Conservation (phyloP, 2,113 vertebrate species). For the Peromyscus californicus region DNA sequence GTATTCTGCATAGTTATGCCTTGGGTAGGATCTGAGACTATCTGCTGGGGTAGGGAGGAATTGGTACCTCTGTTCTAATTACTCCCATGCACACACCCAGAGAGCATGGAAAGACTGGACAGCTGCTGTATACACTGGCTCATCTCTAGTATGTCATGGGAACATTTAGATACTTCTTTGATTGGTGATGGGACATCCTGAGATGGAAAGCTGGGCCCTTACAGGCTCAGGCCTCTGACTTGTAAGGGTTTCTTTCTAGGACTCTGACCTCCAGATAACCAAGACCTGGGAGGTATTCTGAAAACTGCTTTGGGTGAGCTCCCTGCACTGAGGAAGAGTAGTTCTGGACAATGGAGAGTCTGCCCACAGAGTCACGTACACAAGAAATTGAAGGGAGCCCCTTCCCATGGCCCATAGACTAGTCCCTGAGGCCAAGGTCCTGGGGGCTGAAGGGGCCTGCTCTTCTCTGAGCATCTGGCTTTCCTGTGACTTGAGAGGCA, state of each 20-base stretch:
- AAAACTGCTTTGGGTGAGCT: not conserved
- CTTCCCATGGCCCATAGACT: not conserved
- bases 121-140: not conserved
- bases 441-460: not conserved
- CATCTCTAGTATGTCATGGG: not conserved
- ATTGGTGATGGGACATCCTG: not conserved
- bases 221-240: not conserved
- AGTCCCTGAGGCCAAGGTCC: not conserved
- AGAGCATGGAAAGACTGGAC: not conserved
- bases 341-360: not conserved
- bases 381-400: not conserved
- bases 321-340: not conserved
- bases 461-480: not conserved
- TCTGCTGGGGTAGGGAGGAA: not conserved
- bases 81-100: not conserved
- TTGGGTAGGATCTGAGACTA: not conserved
- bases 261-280: not conserved
- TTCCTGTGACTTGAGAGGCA: not conserved
- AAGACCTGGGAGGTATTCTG: not conserved
- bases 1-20: not conserved
- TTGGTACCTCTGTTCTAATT: not conserved
- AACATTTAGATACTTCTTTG: not conserved
- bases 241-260: not conserved
- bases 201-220: not conserved
- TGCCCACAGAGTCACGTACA: not conserved